Evolutionary conservation across 2,888 invertebrate genomes (phyloP).

Genomic region (Arge pagana): DNA sequence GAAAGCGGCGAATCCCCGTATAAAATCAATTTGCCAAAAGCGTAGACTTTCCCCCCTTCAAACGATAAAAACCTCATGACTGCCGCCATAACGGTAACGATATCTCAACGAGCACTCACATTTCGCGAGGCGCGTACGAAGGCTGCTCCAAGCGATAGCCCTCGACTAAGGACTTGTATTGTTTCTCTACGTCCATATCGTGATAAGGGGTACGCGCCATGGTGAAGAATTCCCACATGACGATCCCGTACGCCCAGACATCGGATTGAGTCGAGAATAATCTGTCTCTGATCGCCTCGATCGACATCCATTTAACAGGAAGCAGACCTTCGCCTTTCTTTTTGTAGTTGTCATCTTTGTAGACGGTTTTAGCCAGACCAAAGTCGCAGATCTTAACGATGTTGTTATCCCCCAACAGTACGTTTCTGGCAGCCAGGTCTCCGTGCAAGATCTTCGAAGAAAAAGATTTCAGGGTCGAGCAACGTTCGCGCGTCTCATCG

Average conservation of each 20-base stretch:
- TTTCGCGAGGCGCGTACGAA: conserved; percentile 73
- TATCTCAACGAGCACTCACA: conserved; percentile 65
- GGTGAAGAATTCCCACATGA: conserved; percentile 83
- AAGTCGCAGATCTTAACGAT: conserved; percentile 94
- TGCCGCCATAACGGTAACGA: neutral
- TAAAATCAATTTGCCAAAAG: no score
- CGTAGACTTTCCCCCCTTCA: no score
- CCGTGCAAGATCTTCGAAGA: conserved; percentile 72
- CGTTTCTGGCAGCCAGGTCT: conserved; percentile 84
- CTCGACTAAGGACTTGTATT: conserved; percentile 71
- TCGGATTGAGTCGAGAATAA: conserved; percentile 90
- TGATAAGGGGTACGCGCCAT: conserved; percentile 82
- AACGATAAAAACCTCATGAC: no score
- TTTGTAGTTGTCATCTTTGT: conserved; percentile 81
- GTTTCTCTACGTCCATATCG: conserved; percentile 71
- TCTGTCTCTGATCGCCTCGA: conserved; percentile 85
- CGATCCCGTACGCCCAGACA: conserved; percentile 87
- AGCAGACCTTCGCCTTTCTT: conserved; percentile 81
- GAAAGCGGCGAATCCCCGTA: conserved; percentile 30
- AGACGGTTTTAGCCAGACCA: conserved; percentile 85
- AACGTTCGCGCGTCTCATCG: no score
- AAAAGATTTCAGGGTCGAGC: no score
- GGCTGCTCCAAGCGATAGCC: conserved; percentile 87
- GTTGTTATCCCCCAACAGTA: conserved; percentile 81
- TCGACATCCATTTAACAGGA: conserved; percentile 92